Base-by-base conservation (phyloP, 2,888 invertebrate genomes). In the Dermolepida albohirtum region DNA sequence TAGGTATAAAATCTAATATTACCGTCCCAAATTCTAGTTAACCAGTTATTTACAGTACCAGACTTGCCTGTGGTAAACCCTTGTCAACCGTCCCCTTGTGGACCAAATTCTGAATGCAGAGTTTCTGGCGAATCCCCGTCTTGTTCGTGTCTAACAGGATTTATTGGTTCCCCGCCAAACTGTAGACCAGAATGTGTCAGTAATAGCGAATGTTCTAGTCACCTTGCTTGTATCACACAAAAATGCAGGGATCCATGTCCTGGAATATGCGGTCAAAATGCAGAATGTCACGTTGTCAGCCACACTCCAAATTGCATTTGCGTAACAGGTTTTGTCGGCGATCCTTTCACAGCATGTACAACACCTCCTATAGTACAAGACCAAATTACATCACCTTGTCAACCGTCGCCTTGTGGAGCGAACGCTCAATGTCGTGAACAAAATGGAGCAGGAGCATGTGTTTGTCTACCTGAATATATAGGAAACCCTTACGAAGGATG, bases 201-300 rank as follows among this genome's bases (percentile, higher is more conserved):
- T 54, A 93, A 92, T 81, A 89, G 91, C 1, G 94, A 95, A 79
- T 95, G 94, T 79, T 83, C 90, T 10, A 89, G 89, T 57, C 88
- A 91, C 78, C 83, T 86, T 76, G 92, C 93, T 8, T 94, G 93
- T 77, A 86, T 90, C 22, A 89, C 90, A 81, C 89, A 89, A 77
- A 92, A 91, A 84, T 93, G 93, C 79, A 86, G 86, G 72, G 92
- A 95, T 82, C 95, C 95, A 1, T 95, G 95, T 75, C 89, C 89
- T 1, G 92, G 91, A 44, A 88, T 88, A 5, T 93, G 93, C 77
- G 93, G 92, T 14, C 81, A 87, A 70, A 90, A 90, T 80, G 90
- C 93, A 5, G 84, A 89, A 70, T 94, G 94, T 79, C 86, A 88
- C 75, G 92, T 93, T 10, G 85, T 90, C 34, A 91, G 91, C 77